Conservation (phyloP, 2,797 vertebrate species). For the Falco naumanni region DNA sequence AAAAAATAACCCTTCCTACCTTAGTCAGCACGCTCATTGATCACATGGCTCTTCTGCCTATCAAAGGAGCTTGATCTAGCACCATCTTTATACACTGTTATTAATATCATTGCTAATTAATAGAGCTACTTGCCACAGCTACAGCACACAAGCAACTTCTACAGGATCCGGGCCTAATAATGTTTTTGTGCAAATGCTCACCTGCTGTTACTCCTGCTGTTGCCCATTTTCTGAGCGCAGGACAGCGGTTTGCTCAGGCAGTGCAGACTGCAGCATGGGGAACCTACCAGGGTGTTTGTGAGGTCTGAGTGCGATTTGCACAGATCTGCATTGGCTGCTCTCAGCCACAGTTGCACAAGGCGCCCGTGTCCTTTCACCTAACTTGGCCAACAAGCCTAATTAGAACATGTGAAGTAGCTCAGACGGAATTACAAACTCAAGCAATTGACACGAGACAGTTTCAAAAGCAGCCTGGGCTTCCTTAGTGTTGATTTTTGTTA, state of each 20-base stretch:
- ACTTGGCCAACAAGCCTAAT: neutral
- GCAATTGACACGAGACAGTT: neutral
- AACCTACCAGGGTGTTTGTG: neutral
- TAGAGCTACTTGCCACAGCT: neutral
- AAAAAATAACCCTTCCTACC: neutral
- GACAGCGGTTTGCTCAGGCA: neutral
- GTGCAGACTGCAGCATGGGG: neutral
- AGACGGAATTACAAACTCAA: neutral
- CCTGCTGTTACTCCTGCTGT: neutral
- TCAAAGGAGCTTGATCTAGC: neutral
- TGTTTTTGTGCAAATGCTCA: neutral
- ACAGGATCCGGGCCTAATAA: neutral
- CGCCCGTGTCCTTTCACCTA: accelerated
- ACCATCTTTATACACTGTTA: neutral
- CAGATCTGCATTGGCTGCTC: neutral
- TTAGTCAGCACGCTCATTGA: accelerated
- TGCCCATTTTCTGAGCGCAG: neutral
- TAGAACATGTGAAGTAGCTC: neutral
- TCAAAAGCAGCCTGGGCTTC: neutral
- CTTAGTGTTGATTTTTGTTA: neutral
- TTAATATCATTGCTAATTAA: neutral
- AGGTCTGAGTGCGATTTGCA: accelerated
- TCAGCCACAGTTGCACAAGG: neutral
- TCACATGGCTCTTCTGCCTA: neutral
- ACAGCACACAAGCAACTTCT: neutral